Percentiles rank a stretch among this genome's conserved stretches.
phyloP scores from a whole-genome alignment of 2,888 invertebrate species.

The Patella pellucida region DNA sequence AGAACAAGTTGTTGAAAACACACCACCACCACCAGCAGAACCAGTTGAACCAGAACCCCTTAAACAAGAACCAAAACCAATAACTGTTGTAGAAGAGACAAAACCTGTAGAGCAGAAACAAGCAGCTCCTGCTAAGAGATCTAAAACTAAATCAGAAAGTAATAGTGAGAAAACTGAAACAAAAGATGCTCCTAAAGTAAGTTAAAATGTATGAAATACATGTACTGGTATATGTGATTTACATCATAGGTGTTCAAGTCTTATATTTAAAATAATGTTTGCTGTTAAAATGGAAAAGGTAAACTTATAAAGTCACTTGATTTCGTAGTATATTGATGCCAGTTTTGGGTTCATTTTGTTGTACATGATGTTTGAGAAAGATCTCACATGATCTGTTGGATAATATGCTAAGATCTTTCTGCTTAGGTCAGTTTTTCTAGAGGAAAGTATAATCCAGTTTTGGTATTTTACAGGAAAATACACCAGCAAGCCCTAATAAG shows the following conservation, averaged over 20 bases:
- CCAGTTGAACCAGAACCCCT: neutral
- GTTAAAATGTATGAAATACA: neutral
- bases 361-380: too few relatives aligned
- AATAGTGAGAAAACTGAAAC: slow-evolving; percentile 12
- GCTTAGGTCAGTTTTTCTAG: too few relatives aligned
- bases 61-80: slow-evolving; percentile 27
- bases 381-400: too few relatives aligned
- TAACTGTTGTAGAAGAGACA: slow-evolving; percentile 49
- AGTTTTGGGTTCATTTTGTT: too few relatives aligned
- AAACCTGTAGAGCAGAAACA: slow-evolving; percentile 42
- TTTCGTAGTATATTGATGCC: too few relatives aligned
- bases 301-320: too few relatives aligned
- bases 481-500: slow-evolving; percentile 17
- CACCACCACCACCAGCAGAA: slow-evolving; percentile 17
- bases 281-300: too few relatives aligned
- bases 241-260: neutral
- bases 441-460: too few relatives aligned
- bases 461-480: slow-evolving; percentile 15
- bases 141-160: slow-evolving; percentile 16
- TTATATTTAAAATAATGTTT: slow-evolving; percentile 2
- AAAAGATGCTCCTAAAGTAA: slow-evolving; percentile 9
- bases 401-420: too few relatives aligned
- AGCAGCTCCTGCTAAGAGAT: slow-evolving; percentile 24
- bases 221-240: neutral
- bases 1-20: neutral